Evolutionary conservation across 2,888 invertebrate genomes (phyloP), one percentile per base, ranked within the genome.

Genomic region (Scaptomyza caliginosa): DNA sequence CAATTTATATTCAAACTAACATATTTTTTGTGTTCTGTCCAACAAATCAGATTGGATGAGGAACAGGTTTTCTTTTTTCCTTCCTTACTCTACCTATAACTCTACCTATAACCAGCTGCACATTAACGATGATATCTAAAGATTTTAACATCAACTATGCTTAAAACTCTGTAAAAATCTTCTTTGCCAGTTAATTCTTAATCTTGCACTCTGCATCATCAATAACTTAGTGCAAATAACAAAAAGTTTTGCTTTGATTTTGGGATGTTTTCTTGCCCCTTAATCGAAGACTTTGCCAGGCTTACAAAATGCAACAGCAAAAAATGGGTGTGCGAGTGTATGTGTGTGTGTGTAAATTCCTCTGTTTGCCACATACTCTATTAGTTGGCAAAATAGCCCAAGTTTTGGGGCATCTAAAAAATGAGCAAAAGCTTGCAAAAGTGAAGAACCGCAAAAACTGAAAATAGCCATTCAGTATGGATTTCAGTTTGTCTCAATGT

Each of bases 351-450:
- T 69, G 69, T 74, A 62, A 60, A 75, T 80, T 74, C 69, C 64
- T 57, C 48, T 46, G 56, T 65, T 74, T 64, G 65, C 76, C 79
- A 70, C 78, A 84, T 70, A 74, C 81, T 84, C 82, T 69, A 81
- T 81, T 84, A 84, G 85, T 76, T 72, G 16, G 11, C 8, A 54
- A 69, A 82, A 85, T 85, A 76, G 62, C 62, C 54, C 71, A 85
- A 73, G 65, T 30, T 46, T 80, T 70, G 75, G 72, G 75, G 84
- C 54, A 86, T 80, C 45, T 69, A 70, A 74, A 82, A 82, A 86
- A 83, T 77, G 83, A 75, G 67, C 73, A 77, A 46, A 16, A 46
- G 23, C 51, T 34, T 4, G 1, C 8, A 42, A 49, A 49, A 58
- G 57, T 51, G 23, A 11, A 43, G 36, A 42, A 34, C 52, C 34